Evolutionary conservation across 2,888 invertebrate species (phyloP), one percentile per base, ranked within the genome.

Genomic region (Theretra japonica): DNA sequence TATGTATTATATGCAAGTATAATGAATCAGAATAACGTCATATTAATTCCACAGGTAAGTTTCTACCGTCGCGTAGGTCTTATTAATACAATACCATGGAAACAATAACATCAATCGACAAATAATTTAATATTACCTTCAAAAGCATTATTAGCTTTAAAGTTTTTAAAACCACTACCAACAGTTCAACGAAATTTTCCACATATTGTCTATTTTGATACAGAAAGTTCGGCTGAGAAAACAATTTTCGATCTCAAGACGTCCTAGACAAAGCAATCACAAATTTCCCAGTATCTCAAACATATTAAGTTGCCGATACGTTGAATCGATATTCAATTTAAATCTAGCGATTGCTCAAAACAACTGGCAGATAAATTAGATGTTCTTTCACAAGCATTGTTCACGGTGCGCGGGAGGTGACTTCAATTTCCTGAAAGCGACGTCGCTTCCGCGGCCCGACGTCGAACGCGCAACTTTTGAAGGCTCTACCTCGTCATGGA

Each of bases 381-480:
- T 89, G 90, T 93, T 93, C 92, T 92, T 93, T 92, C 92, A 88
- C 90, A 91, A 92, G 93, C 93, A 90, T 90, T 91, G 92, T 92
- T 92, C 86, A 84, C 85, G 83, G 82, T 83, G 79, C 85, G 88
- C 82, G 71, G 81, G 88, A 90, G 90, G 90, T 93, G 93, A 92
- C 92, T 94, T 93, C 94, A 94, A 94, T 94, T 94, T 94, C 94
- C 94, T 93, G 92, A 82, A 77, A 83, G 83, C 84, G 87, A 83
- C 84, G 83, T 78, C 80, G 84, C 85, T 88, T 86, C 90, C 89
- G 89, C 82, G 83, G 82, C 75, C 81, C 81, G 83, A 83, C 83
- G 79, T 86, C 87, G 86, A 86, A 85, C 84, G 87, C 80, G 80
- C 82, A 94, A 93, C 91, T 93, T 93, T 89, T 90, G 91, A 91